Conservation (phyloP, 2,113 vertebrate species). For the Cyrtonyx montezumae region DNA sequence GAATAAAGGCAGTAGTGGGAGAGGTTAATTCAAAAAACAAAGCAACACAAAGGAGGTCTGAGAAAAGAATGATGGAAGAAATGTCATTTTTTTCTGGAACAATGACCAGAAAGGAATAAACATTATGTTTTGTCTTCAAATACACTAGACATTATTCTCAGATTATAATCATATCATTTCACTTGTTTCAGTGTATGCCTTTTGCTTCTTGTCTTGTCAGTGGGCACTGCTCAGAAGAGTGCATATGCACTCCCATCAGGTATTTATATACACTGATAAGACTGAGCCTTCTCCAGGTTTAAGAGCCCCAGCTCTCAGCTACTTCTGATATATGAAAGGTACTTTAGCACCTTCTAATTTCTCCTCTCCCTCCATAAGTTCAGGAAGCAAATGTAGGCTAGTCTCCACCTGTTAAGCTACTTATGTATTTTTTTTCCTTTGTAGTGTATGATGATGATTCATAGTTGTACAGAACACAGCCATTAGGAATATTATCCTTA, state of each 20-base stretch:
- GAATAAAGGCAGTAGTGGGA: neutral
- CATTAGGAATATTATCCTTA: neutral
- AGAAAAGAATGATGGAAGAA: neutral
- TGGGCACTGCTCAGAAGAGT: neutral
- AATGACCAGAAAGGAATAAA: neutral
- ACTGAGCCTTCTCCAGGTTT: neutral
- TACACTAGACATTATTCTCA: fast-evolving
- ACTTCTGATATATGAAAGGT: neutral
- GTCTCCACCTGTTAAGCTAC: neutral
- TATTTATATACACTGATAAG: neutral
- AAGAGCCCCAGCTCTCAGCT: neutral
- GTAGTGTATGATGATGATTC: neutral
- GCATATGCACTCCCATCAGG: neutral
- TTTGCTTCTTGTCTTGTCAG: neutral
- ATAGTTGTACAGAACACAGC: neutral
- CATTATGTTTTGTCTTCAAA: neutral
- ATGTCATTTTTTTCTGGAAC: neutral
- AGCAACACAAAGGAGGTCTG: neutral
- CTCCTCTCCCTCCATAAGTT: neutral
- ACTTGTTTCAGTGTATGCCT: neutral
- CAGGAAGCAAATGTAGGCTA: neutral
- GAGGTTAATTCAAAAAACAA: neutral
- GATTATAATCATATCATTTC: neutral
- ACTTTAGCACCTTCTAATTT: neutral
- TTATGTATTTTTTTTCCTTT: neutral